Percentiles rank a stretch among this genome's conserved stretches.
phyloP scores from a whole-genome alignment of 2,888 invertebrate genomes.

The Brachypalpus laphriformis region DNA sequence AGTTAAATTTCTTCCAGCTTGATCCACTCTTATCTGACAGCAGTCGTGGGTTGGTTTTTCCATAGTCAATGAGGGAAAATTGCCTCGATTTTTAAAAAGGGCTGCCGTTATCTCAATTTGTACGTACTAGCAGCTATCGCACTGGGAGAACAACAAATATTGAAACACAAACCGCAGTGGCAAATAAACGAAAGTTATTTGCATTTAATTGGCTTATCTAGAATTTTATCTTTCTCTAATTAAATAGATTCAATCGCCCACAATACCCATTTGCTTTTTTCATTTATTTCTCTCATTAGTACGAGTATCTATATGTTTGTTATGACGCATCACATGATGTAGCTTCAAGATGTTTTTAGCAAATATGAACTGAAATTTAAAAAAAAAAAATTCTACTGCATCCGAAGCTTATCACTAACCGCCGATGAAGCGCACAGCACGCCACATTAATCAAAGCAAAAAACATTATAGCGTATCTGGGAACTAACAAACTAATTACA shows the following conservation, averaged over 20 bases:
- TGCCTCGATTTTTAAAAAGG: background rate
- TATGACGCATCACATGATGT: background rate
- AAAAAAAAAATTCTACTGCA: background rate
- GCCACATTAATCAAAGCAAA: background rate
- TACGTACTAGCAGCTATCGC: background rate
- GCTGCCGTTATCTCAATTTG: background rate
- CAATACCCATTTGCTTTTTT: background rate
- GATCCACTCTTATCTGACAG: background rate
- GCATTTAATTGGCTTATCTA: conserved; percentile 25
- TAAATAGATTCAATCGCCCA: conserved; percentile 16
- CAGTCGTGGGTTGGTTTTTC: background rate
- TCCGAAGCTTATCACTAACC: background rate
- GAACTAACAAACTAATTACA: background rate
- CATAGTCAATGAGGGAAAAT: background rate
- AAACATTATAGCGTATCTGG: background rate
- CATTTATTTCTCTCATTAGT: background rate
- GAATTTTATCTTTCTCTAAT: conserved; percentile 7
- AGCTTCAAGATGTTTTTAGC: background rate
- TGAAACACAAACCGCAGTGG: background rate
- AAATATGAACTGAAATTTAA: too few species aligned
- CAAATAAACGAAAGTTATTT: conserved; percentile 27
- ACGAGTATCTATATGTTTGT: background rate
- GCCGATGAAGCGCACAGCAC: background rate
- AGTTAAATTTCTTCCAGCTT: background rate
- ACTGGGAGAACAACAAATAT: background rate